Evolutionary conservation across 2,113 vertebrate genomes (phyloP), one percentile per base, ranked within the genome.

Genomic region (Vimba vimba): DNA sequence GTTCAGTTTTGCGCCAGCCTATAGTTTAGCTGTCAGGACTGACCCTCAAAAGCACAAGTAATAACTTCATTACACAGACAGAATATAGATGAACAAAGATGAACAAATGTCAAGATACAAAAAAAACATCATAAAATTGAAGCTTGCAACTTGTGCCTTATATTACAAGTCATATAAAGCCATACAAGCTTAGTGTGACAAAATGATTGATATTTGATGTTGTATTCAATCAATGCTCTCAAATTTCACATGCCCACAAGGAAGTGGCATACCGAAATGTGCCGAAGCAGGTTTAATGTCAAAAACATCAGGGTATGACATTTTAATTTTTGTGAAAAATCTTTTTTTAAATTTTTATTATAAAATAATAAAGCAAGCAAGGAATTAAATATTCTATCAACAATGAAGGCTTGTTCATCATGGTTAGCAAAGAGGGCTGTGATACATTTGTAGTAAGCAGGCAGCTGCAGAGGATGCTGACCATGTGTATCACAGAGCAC

Each of bases 1-100:
- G 69, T 19, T n/a, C 15, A 47, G 68, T 57, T 59, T 60, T 84
- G 76, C 17, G 23, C 21, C 17, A 13, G 2, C 19, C 39, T 80
- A 73, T 55, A 25, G n/a, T 39, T 57, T 43, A 81, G 59, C n/a
- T 64, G 79, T 81, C 79, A 81, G 59, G 33, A 47, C 4, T 81
- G 59, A 39, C 79, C 59, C 23, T 62, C 57, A 79, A 79, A 79
- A 45, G 52, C 21, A 79, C 55, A 57, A 23, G 6, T 4, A 47
- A 47, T 64, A 66, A 66, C 23, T 81, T 8, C 15, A 64, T 81
- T 45, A 30, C 43, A 57, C 55, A 23, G 7, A 57, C 55, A 57
- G 1, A 57, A 21, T 57, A 19, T 21, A 55, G 17, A 55, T 19
- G 5, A 55, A 55, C 17, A 55, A 55, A 21, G 19, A 21, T 57